Evolutionary conservation across 2,797 vertebrate genomes (phyloP), one percentile per base, ranked within the genome.

Genomic region (Synanceia verrucosa): DNA sequence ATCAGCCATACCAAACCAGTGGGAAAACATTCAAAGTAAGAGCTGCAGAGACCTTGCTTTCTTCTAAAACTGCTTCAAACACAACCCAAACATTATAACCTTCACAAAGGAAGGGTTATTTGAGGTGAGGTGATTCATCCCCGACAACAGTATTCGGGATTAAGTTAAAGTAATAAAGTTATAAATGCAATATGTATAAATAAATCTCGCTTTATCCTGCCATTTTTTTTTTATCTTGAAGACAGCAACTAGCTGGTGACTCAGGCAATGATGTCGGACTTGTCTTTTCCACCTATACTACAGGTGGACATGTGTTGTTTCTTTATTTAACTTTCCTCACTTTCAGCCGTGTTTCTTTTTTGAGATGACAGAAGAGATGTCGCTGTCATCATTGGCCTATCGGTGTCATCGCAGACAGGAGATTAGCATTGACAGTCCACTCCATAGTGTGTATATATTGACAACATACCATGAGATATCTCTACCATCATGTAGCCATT

Each of bases 361-460:
- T n/a, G 37, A 50, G 23, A 4, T 52, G 39, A 62, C 31, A 36
- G 9, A 64, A 44, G 18, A 62, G 0, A 11, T 31, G 33, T 11
- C 46, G n/a, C n/a, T 61, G 28, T 58, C 47, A 52, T 21, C 43
- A 48, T 39, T 26, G 52, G 31, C 61, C 29, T 28, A 28, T 33
- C 31, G 26, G 23, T 52, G 23, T 48, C 23, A 33, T 41, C 3
- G 10, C 6, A 9, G 5, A 4, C 4, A 6, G n/a, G 39, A 9
- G 19, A 50, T 14, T 19, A 31, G 37, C 60, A 65, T 73, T 65
- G 56, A 31, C 53, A 57, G 63, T 55, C 41, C 7, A 24, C 26
- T 57, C 29, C 4, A 18, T 19, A 39, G 19, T 23, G 9, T 44
- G 13, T 28, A 8, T 4, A 9, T 37, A 68, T 60, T 36, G 4